Evolutionary conservation across 2,888 invertebrate genomes (phyloP).

Genomic region (Diabrotica balteata): DNA sequence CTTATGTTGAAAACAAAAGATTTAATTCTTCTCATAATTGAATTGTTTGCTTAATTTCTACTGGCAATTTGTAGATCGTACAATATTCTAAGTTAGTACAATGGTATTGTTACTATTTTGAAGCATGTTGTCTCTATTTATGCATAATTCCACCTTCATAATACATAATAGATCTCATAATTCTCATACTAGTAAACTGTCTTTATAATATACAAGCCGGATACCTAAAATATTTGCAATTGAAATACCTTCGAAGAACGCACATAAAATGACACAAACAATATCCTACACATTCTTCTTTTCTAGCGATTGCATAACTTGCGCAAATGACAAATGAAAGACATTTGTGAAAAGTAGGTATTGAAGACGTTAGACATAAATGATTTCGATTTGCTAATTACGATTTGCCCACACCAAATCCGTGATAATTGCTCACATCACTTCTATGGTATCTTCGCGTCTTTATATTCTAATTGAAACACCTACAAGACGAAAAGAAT

Average conservation of each 20-base stretch:
- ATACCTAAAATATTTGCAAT: constrained; percentile 7
- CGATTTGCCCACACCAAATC: not conserved
- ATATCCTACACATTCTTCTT: constrained; percentile 5
- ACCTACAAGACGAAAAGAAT: constrained; percentile 3
- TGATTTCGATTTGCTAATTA: constrained; percentile 9
- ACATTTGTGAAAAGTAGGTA: constrained; percentile 9
- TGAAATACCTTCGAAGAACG: constrained; percentile 8
- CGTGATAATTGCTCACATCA: constrained; percentile 6
- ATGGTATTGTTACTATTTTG: too few species aligned
- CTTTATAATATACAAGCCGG: too few species aligned
- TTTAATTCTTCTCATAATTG: too few species aligned
- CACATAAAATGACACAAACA: constrained; percentile 11
- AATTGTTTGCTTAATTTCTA: too few species aligned
- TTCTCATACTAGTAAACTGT: too few species aligned
- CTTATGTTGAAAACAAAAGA: too few species aligned
- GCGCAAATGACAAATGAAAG: constrained; percentile 20
- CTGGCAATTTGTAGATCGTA: too few species aligned
- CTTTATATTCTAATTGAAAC: constrained; percentile 13
- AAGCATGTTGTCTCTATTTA: too few species aligned
- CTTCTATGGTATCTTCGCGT: constrained; percentile 9
- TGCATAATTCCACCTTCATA: too few species aligned
- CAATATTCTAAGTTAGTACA: too few species aligned
- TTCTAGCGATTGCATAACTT: constrained; percentile 8
- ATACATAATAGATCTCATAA: too few species aligned
- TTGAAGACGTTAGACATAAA: constrained; percentile 11